phyloP scores from a whole-genome alignment of 92 coral and sea anemone species.

The Chrysogorgia sp. region DNA sequence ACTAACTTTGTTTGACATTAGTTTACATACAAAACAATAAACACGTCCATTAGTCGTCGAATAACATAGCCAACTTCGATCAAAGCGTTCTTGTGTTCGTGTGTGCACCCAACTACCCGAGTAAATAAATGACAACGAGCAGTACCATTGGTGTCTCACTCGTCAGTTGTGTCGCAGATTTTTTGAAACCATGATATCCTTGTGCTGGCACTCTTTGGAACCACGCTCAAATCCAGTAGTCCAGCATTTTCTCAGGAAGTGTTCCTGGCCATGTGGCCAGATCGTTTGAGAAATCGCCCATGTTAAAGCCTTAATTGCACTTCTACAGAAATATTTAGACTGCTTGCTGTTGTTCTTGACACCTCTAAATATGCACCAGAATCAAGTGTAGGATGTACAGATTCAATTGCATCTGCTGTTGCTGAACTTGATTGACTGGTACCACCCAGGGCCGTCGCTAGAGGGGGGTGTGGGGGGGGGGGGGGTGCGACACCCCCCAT shows the following conservation, averaged over 20 bases:
- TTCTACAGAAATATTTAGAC: not conserved
- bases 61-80: constrained; percentile 19
- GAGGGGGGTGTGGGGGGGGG: too few relatives aligned
- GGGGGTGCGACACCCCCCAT: too few relatives aligned
- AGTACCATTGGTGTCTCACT: constrained; percentile 3
- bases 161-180: constrained; percentile 9
- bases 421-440: not conserved
- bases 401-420: constrained; percentile 14
- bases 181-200: constrained; percentile 8
- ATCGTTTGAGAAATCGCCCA: constrained; percentile 13
- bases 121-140: constrained; percentile 8
- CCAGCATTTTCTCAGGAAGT: constrained; percentile 1
- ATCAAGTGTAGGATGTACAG: constrained; percentile 22
- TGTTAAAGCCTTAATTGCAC: constrained; percentile 2
- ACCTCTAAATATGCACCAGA: constrained; percentile 2
- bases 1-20: constrained; percentile 7
- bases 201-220: constrained; percentile 14
- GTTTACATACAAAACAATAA: constrained; percentile 11
- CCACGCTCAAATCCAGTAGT: constrained; percentile 9
- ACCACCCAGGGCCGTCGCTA: too few relatives aligned
- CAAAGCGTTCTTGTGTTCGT: not conserved
- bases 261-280: not conserved
- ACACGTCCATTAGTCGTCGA: constrained; percentile 3
- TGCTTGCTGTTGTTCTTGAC: constrained; percentile 7
- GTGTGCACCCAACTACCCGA: constrained; percentile 3